Evolutionary conservation across 2,888 invertebrate species (phyloP).

Genomic region (Itoplectis maculator): DNA sequence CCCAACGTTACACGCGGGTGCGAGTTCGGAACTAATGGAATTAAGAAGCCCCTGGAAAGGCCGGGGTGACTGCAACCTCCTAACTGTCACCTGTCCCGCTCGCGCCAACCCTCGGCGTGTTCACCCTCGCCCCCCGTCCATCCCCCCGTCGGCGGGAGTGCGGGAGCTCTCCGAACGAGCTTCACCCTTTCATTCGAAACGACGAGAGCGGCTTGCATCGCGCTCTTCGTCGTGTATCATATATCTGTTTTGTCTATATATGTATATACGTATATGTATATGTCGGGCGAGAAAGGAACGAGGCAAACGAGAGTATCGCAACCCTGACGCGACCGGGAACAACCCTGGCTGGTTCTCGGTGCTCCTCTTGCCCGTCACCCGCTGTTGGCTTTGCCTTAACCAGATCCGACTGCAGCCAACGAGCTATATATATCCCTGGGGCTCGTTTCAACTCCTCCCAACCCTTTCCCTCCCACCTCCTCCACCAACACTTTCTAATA

Average conservation of each 20-base stretch:
- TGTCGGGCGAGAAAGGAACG: conserved; percentile 30
- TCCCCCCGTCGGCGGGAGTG: conserved; percentile 33
- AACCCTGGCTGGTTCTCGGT: conserved; percentile 42
- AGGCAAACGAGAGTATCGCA: conserved; percentile 54
- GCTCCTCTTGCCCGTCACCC: conserved; percentile 71
- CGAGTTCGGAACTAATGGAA: conserved; percentile 82
- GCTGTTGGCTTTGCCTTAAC: conserved; percentile 78
- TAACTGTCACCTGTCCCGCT: conserved; percentile 78
- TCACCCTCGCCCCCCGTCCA: no score
- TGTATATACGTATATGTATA: conserved; percentile 16
- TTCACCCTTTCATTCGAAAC: conserved; percentile 73
- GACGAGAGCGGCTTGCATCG: conserved; percentile 67
- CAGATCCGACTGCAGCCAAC: conserved; percentile 76
- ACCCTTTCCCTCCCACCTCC: conserved; percentile 7
- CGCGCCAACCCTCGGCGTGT: conserved; percentile 17
- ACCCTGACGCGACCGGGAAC: conserved; percentile 68
- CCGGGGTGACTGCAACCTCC: conserved; percentile 80
- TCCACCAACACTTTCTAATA: conserved; percentile 50
- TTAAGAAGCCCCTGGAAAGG: conserved; percentile 81
- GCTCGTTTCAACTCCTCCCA: no score
- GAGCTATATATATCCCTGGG: conserved; percentile 29
- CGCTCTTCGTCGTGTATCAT: background rate
- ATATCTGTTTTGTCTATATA: conserved; percentile 13
- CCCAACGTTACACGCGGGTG: conserved; percentile 60
- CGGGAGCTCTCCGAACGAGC: conserved; percentile 37